Evolutionary conservation across 2,113 vertebrate genomes (phyloP), one percentile per base, ranked within the genome.

Genomic region (Ciconia boyciana): DNA sequence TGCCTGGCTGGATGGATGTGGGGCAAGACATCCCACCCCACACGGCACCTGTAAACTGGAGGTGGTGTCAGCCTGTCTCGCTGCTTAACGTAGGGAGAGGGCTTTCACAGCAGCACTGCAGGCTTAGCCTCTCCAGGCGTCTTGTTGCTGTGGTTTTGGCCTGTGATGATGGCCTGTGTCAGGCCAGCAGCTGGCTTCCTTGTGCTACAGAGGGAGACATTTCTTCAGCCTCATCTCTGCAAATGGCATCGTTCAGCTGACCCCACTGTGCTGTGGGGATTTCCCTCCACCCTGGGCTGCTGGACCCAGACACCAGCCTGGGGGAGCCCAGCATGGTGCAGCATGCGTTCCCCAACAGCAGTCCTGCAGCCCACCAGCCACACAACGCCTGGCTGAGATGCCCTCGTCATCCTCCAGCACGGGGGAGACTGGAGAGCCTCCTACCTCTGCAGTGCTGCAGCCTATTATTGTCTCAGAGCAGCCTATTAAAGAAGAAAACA

Each of bases 401-500:
- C 34, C 18, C 20, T 78, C 7, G 0, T 43, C 43, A 34, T 36
- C 62, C 36, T 82, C 52, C 88, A 58, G 60, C 55, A 9, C 39
- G 39, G 39, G 39, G 8, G 8, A 39, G 39, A 39, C 8, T 39
- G 39, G 3, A 93, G 81, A 85, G 16, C 21, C 61, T 55, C 44
- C 43, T 83, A 14, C 58, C 70, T 76, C 83, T 49, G 55, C 74
- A 58, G 69, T 81, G 36, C 74, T 54, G 79, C 83, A 94, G 84
- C 49, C 51, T 82, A 5, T 61, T 71, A 22, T 8, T 83, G 65
- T 29, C 66, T 87, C n/a, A 3, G 52, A 91, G 55, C 52, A 85
- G 71, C 66, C 57, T 61, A 21, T 72, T 78, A 91, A 95, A 94
- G 88, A 93, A 85, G 86, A 91, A 95, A 89, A 54, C 36, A 57